Evolutionary conservation across 2,797 vertebrate species (phyloP).

Genomic region (Rhinella marina): DNA sequence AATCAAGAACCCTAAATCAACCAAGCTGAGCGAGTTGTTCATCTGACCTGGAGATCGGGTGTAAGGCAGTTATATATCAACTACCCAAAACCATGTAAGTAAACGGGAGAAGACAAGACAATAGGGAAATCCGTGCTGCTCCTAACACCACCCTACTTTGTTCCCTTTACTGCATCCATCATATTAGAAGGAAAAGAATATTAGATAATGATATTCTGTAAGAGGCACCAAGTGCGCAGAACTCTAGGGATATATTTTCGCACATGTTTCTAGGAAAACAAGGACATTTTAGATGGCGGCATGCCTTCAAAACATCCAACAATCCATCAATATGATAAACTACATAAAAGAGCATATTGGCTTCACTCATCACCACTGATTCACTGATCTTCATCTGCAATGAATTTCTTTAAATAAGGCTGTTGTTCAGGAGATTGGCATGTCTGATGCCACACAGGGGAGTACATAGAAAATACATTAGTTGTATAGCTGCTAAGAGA

Average conservation of each 20-base stretch:
- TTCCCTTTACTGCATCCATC: too few species aligned
- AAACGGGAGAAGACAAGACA: too few species aligned
- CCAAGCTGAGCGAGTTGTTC: too few species aligned
- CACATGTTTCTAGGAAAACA: too few species aligned
- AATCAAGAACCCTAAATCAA: too few species aligned
- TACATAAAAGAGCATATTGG: background rate
- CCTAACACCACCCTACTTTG: too few species aligned
- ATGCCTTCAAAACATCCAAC: background rate
- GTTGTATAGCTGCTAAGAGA: background rate
- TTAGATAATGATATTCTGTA: background rate
- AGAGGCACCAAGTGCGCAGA: background rate
- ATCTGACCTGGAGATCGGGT: too few species aligned
- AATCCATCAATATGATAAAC: background rate
- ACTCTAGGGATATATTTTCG: background rate
- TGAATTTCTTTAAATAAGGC: background rate
- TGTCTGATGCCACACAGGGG: slow-evolving; percentile 1
- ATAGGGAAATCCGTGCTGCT: too few species aligned
- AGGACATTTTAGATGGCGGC: too few species aligned
- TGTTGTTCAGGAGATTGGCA: background rate
- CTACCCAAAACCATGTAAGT: too few species aligned
- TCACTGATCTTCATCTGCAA: background rate
- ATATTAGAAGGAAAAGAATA: too few species aligned
- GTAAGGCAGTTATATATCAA: too few species aligned
- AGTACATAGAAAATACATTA: background rate
- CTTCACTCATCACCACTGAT: background rate